These are phyloP conservation scores for Acomys russatus DNA, from an alignment of 2,797 vertebrate species.

Conservation along the genomic window DNA sequence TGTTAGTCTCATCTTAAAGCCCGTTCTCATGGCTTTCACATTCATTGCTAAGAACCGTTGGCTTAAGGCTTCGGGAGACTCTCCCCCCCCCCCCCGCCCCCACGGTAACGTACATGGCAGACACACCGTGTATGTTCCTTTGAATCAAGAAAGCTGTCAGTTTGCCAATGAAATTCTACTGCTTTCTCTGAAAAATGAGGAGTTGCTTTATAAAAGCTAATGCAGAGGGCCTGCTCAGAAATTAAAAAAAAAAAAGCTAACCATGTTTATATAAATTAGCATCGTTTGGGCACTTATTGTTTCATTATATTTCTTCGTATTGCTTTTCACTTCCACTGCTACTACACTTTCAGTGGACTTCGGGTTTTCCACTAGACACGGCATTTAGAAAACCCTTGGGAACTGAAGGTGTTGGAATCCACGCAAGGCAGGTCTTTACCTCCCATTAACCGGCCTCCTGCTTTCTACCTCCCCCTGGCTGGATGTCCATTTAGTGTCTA, in stretches of 20 bases:
- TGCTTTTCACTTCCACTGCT: slow-evolving; percentile 45
- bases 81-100: accelerated
- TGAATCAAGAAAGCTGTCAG: background rate
- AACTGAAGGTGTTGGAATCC: background rate
- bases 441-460: accelerated
- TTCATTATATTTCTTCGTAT: slow-evolving; percentile 34
- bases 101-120: background rate
- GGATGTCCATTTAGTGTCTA: background rate
- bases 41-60: background rate
- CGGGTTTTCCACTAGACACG: slow-evolving; percentile 11
- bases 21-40: slow-evolving; percentile 16
- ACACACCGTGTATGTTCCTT: background rate
- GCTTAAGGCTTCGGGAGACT: background rate
- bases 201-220: background rate
- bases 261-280: slow-evolving; percentile 16
- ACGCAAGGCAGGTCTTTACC: background rate
- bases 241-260: background rate
- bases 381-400: slow-evolving; percentile 7
- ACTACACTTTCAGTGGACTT: slow-evolving; percentile 34
- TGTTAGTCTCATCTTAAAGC: slow-evolving; percentile 67
- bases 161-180: slow-evolving; percentile 34
- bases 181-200: slow-evolving; percentile 5
- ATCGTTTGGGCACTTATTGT: background rate
- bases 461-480: background rate
- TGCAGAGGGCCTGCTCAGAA: background rate